Base-by-base conservation (phyloP, 2,113 vertebrate genomes). In the Leptobrachium ailaonicum region DNA sequence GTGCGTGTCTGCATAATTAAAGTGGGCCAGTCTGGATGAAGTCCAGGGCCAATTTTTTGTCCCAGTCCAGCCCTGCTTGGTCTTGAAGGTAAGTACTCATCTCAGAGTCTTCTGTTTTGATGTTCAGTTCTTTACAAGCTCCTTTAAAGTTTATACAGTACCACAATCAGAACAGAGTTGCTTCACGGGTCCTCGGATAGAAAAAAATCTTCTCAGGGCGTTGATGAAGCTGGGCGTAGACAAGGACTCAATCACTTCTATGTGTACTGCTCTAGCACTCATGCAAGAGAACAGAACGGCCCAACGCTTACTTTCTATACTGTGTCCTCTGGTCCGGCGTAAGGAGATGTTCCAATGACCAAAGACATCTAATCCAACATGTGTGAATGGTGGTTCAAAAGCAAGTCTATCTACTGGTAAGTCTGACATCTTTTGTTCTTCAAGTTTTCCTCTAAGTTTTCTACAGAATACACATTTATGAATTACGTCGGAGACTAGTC, bases 201-300 rank as follows among this genome's bases (percentile, higher is more conserved):
- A 40, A 32, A 75, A 50, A 14, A 50, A 50, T 44, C 41, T 74
- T 63, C 41, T 5, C 2, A 74, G 13, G 8, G 41, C 54, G 58
- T 74, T 63, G 14, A 62, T 62, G 9, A 74, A 74, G 14, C 12
- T 13, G 6, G 41, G 43, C 4, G 56, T 60, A 60, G 56, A 60
- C 56, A 10, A 4, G 45, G 60, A 64, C 10, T 74, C 56, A 60
- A 62, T 62, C 13, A 62, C 54, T 62, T 63, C 54, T 12, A 74
- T 74, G 72, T 74, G 54, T 41, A 20, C 73, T 47, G 58, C 42
- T 63, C 56, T 11, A 6, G 58, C 32, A 8, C 43, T 75, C n/a
- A 75, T 7, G 20, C 43, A 66, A 9, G 60, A 45, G 14, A 75
- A 64, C 42, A 73, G 54, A 2, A 75, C 60, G 47, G 60, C 58